phyloP scores from a whole-genome alignment of 2,797 vertebrate species.

The Halcyon smyrnensis region DNA sequence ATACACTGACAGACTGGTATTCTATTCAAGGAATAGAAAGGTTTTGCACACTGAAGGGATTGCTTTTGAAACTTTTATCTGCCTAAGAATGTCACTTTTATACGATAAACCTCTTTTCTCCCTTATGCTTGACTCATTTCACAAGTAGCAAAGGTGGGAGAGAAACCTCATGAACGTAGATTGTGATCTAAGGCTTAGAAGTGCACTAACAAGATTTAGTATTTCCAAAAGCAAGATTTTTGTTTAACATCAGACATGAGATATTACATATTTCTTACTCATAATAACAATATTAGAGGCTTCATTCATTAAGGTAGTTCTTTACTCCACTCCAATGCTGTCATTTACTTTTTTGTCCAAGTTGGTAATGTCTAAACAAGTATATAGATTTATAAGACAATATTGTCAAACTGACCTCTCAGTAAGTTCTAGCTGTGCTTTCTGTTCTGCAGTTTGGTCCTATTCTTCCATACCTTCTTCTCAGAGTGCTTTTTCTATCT shows the following conservation, averaged over 20 bases:
- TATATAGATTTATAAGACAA: not conserved
- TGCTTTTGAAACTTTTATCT: not conserved
- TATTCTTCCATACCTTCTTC: not conserved
- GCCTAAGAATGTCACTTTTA: not conserved
- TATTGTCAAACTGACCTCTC: not conserved
- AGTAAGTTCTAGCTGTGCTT: not conserved
- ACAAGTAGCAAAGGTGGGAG: not conserved
- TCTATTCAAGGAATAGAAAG: not conserved
- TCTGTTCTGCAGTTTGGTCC: not conserved
- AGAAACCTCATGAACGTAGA: not conserved
- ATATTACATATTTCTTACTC: not conserved
- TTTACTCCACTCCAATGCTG: accelerated
- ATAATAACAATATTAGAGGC: not conserved
- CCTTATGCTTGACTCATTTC: not conserved
- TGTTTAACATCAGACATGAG: not conserved
- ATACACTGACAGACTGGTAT: not conserved
- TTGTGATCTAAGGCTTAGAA: not conserved
- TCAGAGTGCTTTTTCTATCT: not conserved
- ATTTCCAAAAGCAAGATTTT: not conserved
- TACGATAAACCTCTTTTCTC: not conserved
- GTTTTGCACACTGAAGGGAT: not conserved
- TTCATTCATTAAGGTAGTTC: not conserved
- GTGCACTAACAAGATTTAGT: not conserved
- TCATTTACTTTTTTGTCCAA: not conserved
- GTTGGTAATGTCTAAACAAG: not conserved